These are phyloP conservation scores for Prunella strophiata DNA, from an alignment of 2,797 vertebrate species.

Conservation along the genomic window DNA sequence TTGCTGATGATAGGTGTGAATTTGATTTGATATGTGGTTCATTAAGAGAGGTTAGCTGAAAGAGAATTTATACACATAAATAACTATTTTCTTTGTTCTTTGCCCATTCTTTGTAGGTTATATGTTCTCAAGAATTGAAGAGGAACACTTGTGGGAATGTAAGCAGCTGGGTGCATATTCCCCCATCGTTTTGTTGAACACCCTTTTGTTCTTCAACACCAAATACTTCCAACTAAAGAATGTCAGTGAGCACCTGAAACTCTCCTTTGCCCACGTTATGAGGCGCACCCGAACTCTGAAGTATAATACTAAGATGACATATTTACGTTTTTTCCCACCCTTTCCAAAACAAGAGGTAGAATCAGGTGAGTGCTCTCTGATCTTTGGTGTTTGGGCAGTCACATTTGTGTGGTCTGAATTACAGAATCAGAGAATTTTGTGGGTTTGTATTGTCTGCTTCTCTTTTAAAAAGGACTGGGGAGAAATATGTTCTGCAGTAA, in stretches of 20 bases:
- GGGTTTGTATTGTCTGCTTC: not conserved
- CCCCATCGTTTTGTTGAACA: constrained; percentile 96
- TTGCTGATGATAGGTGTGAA: not conserved
- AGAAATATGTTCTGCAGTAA: not conserved
- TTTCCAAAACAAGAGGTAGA: constrained; percentile 81
- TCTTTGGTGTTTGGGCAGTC: not conserved
- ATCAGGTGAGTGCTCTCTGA: constrained; percentile 57
- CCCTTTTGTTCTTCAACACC: constrained; percentile 97
- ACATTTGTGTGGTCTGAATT: not conserved
- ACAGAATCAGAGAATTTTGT: not conserved
- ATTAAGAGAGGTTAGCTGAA: not conserved
- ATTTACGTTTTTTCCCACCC: constrained; percentile 94
- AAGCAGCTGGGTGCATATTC: constrained; percentile 98
- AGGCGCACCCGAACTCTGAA: constrained; percentile 89
- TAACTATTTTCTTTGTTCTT: not conserved
- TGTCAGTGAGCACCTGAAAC: constrained; percentile 90
- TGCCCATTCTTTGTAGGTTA: constrained; percentile 79
- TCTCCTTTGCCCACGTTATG: constrained; percentile 96
- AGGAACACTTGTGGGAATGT: constrained; percentile 96
- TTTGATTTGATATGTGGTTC: not conserved
- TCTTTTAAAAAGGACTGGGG: not conserved
- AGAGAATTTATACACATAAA: not conserved
- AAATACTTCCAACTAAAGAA: constrained; percentile 94
- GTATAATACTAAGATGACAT: constrained; percentile 88
- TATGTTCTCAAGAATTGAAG: constrained; percentile 93